Evolutionary conservation across 2,113 vertebrate genomes (phyloP).

Genomic region (Malaclemys terrapin): DNA sequence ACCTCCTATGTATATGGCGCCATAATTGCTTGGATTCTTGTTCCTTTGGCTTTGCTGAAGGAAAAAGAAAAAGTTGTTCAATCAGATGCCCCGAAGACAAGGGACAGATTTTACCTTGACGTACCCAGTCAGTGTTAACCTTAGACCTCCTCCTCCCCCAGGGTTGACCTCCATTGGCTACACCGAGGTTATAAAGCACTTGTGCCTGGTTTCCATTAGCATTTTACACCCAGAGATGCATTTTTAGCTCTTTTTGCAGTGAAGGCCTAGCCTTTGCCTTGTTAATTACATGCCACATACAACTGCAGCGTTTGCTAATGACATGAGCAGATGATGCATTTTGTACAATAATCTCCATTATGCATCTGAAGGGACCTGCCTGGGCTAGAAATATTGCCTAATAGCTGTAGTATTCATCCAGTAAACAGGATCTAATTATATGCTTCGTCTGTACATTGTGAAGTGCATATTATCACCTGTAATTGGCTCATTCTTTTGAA

Average conservation of each 20-base stretch:
- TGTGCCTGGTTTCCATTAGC: not conserved
- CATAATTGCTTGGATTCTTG: not conserved
- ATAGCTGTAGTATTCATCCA: rapidly evolving
- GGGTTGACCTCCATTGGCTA: not conserved
- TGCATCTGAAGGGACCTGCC: not conserved
- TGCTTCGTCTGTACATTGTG: rapidly evolving
- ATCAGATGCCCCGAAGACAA: not conserved
- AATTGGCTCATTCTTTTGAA: conserved; percentile 34
- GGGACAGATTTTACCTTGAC: not conserved
- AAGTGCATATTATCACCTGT: not conserved
- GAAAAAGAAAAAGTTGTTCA: no score
- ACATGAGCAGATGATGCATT: not conserved
- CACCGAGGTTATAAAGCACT: not conserved
- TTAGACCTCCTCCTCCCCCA: not conserved
- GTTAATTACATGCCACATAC: rapidly evolving
- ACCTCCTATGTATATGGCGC: not conserved
- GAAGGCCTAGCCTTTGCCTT: not conserved
- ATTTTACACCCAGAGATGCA: not conserved
- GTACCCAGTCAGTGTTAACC: not conserved
- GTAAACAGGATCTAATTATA: not conserved
- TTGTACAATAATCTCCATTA: not conserved
- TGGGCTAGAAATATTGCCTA: not conserved
- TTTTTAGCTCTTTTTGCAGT: not conserved
- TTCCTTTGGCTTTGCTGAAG: not conserved
- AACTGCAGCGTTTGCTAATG: not conserved